These are phyloP conservation scores for Tipula confusa DNA, from an alignment of 2,888 invertebrate genomes.

Conservation along the genomic window DNA sequence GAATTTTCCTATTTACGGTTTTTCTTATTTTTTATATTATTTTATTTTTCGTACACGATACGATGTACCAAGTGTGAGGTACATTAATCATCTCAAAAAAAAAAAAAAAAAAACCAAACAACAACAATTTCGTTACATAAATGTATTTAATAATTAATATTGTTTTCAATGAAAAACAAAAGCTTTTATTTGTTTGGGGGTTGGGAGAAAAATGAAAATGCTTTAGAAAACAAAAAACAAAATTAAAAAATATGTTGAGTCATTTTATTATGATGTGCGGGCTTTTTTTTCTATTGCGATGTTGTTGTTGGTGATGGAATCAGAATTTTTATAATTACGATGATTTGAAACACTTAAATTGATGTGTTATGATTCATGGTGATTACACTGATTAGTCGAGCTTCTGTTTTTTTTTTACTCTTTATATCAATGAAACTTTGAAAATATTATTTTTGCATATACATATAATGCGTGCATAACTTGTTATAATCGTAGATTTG, in stretches of 20 bases:
- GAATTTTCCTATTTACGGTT: neutral
- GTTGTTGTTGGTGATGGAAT: neutral
- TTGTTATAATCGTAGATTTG: neutral
- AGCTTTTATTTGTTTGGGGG: neutral
- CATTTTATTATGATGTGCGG: neutral
- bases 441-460: neutral
- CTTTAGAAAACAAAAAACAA: neutral
- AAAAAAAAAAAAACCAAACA: neutral
- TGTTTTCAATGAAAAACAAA: neutral
- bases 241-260: neutral
- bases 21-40: neutral
- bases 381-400: neutral
- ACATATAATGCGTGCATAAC: neutral
- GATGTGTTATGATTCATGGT: neutral
- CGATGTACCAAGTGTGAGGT: neutral
- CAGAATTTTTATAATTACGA: neutral
- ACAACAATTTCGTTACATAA: neutral
- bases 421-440: neutral
- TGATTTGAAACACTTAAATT: conserved; percentile 3
- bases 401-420: neutral
- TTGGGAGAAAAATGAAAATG: neutral
- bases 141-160: conserved; percentile 3
- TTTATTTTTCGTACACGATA: neutral
- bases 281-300: neutral
- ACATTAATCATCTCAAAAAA: neutral